Percentiles rank a stretch among this genome's conserved stretches.
These are phyloP conservation scores for Notospermus geniculatus DNA, from an alignment of 1,140 invertebrate genomes.

Conservation along the genomic window DNA sequence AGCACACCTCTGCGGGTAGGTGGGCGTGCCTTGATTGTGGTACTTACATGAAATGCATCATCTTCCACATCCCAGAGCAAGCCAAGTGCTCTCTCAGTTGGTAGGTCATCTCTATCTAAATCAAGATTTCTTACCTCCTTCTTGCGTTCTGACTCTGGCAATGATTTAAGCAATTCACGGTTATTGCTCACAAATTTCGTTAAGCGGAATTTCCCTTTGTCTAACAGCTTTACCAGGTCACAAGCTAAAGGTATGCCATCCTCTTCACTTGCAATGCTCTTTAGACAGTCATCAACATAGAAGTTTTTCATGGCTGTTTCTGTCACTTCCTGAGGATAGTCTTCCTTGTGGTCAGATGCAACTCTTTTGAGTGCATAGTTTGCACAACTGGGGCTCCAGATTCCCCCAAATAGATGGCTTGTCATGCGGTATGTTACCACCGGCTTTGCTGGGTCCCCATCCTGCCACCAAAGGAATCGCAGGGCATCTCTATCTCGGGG, in stretches of 20 bases:
- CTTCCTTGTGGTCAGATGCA: constrained; percentile 12
- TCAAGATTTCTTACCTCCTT: neutral
- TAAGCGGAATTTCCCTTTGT: constrained; percentile 14
- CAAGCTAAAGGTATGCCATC: constrained; percentile 14
- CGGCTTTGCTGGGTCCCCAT: constrained; percentile 14
- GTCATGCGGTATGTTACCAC: constrained; percentile 22
- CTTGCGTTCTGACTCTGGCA: constrained; percentile 12
- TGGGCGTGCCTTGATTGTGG: constrained; percentile 10
- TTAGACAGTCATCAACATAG: constrained; percentile 26
- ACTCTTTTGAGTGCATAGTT: constrained; percentile 21
- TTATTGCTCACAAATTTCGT: constrained; percentile 19
- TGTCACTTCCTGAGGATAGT: neutral
- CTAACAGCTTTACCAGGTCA: constrained; percentile 3
- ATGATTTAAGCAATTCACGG: constrained; percentile 7
- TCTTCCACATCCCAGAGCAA: constrained; percentile 14
- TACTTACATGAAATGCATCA: constrained; percentile 22
- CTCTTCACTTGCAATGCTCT: constrained; percentile 1
- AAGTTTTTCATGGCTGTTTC: constrained; percentile 16
- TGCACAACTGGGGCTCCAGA: constrained; percentile 24
- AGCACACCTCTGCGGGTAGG: constrained; percentile 10
- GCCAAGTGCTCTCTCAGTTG: constrained; percentile 20
- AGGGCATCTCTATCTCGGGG: constrained; percentile 17
- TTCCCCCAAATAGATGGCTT: constrained; percentile 25
- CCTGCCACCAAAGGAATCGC: constrained; percentile 20
- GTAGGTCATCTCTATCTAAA: constrained; percentile 4